These are phyloP conservation scores for Pachyuromys duprasi DNA, from an alignment of 2,797 vertebrate species.

Conservation along the genomic window DNA sequence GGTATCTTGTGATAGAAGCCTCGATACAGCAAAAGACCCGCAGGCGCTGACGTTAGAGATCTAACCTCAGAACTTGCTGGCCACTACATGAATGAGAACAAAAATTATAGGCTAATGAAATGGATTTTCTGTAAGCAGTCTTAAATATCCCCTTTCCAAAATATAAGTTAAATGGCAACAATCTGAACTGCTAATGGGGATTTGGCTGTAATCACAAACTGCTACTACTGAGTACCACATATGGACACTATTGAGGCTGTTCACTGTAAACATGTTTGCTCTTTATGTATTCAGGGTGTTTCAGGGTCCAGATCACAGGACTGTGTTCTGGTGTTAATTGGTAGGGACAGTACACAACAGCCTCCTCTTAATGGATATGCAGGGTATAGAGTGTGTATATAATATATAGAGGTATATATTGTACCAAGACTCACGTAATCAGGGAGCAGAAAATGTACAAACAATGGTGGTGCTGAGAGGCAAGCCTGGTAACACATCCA, in stretches of 20 bases:
- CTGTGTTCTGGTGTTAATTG: background rate
- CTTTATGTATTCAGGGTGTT: too few species aligned
- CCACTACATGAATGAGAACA: too few species aligned
- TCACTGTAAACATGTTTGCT: background rate
- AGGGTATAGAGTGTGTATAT: too few species aligned
- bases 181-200: background rate
- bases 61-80: background rate
- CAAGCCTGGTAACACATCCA: background rate
- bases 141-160: background rate
- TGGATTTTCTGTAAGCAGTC: background rate
- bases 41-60: background rate
- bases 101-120: background rate
- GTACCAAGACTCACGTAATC: background rate
- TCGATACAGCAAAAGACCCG: too few species aligned
- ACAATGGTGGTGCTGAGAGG: background rate
- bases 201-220: background rate
- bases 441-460: background rate
- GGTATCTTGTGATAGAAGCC: background rate
- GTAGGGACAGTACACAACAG: background rate
- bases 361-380: background rate
- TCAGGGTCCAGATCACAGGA: background rate
- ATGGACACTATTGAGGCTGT: background rate
- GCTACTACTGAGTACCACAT: too few species aligned
- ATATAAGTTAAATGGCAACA: background rate
- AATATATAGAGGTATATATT: background rate